phyloP scores from a whole-genome alignment of 2,113 vertebrate species.

The Chaetops frenatus region DNA sequence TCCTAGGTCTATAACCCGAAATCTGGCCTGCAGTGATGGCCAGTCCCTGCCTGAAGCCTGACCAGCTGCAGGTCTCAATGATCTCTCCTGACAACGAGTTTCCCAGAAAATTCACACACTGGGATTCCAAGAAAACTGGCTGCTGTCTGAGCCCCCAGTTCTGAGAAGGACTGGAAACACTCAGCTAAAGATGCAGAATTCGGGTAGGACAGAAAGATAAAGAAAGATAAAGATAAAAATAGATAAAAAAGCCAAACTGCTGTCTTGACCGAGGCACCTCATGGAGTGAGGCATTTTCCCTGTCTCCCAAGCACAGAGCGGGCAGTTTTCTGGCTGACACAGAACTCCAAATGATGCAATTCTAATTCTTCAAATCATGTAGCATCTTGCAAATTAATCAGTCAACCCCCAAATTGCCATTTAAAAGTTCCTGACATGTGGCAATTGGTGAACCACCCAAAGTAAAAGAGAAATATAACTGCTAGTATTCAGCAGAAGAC shows the following conservation, averaged over 20 bases:
- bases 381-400: slow-evolving; percentile 19
- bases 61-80: not conserved
- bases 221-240: not conserved
- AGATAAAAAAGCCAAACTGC: not conserved
- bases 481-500: not conserved
- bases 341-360: not conserved
- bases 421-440: not conserved
- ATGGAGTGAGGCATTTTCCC: not conserved
- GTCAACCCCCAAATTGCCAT: not conserved
- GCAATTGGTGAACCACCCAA: not conserved
- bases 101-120: not conserved
- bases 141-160: not conserved
- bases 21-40: not conserved
- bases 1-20: not conserved
- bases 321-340: not conserved
- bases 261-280: not conserved
- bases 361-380: not conserved
- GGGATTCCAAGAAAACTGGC: not conserved
- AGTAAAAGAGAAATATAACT: not conserved
- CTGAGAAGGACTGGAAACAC: not conserved
- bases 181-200: not conserved
- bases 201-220: not conserved
- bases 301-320: not conserved
- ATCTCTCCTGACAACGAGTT: not conserved
- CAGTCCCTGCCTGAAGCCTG: not conserved